Base-by-base conservation (phyloP, 2,797 vertebrate genomes). In the Pterois miles region DNA sequence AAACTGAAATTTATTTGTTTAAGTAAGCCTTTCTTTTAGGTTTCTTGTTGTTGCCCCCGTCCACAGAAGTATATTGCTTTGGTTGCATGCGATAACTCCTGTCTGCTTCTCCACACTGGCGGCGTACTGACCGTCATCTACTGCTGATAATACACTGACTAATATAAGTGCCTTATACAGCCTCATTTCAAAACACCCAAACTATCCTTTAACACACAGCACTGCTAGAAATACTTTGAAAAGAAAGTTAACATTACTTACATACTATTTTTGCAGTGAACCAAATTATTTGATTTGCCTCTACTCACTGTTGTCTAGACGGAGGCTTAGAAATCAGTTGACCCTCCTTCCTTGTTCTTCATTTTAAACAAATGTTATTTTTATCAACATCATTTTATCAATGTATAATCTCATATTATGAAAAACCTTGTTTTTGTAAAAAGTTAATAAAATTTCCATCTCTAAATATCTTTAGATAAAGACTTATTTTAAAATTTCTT, bases 351-450 rank as follows among this genome's bases (percentile, higher is more conserved):
- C 1, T 48, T 63, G 22, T 13, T 58, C 25, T 10, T 59, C 14
- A 53, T 27, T 33, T 73, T 5, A 46, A 74, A 75, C 16, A 14
- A 23, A 76, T 16, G 5, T 54, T 33, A 2, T 2, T 48, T 22
- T 53, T 1, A 71, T n/a, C 20, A 27, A 18, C 34, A 40, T 43
- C 2, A 1, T 31, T 65, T 38, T 54, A 62, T 57, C 40, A 33
- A 40, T 56, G 57, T 29, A 53, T 54, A n/a, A 56, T 52, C 12
- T 6, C 23, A 16, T 73, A 22, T 14, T 56, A 48, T 48, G 38
- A 80, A 71, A 75, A 65, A 33, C 0, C 5, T 8, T 25, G n/a
- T 31, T 40, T n/a, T 64, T 71, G 54, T 79, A 77, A 56, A 78
- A 77, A 68, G 53, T 25, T 29, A 36, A 40, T 75, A 16, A 60